phyloP scores from a whole-genome alignment of 1,140 invertebrate genomes.

The Caenorhabditis latens region DNA sequence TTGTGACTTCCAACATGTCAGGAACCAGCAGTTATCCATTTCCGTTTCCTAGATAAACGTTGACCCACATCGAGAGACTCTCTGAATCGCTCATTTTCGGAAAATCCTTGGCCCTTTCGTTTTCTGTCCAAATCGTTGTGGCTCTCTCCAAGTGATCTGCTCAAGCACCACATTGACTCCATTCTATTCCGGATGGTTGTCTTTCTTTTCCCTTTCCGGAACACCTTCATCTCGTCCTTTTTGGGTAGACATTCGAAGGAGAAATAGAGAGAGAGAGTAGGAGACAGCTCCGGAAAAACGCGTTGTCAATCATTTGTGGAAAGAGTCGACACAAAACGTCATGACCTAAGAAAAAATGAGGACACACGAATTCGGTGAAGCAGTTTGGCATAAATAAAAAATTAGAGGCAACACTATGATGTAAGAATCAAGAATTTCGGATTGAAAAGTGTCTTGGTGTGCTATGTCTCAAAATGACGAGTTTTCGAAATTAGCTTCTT shows the following conservation, averaged over 20 bases:
- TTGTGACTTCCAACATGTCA: neutral
- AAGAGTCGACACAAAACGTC: constrained; percentile 27
- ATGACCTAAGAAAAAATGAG: constrained; percentile 19
- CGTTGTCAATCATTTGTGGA: constrained; percentile 17
- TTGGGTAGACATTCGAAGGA: neutral
- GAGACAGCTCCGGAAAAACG: constrained; percentile 21
- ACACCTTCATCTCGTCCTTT: constrained; percentile 38
- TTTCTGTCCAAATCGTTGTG: neutral
- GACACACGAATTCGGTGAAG: neutral
- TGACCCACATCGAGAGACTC: neutral
- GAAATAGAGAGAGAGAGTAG: neutral
- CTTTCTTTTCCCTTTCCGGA: constrained; percentile 16
- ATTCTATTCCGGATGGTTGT: constrained; percentile 40
- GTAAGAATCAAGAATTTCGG: neutral
- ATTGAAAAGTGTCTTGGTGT: neutral
- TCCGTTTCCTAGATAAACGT: neutral
- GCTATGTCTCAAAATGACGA: neutral
- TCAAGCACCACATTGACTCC: constrained; percentile 34
- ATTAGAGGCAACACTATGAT: constrained; percentile 32
- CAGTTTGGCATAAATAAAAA: constrained; percentile 45
- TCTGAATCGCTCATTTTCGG: neutral
- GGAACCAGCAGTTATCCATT: neutral
- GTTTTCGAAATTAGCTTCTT: neutral
- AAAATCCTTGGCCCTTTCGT: neutral
- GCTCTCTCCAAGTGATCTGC: constrained; percentile 10